phyloP scores from a whole-genome alignment of 2,113 vertebrate genomes.

The Mirounga angustirostris region DNA sequence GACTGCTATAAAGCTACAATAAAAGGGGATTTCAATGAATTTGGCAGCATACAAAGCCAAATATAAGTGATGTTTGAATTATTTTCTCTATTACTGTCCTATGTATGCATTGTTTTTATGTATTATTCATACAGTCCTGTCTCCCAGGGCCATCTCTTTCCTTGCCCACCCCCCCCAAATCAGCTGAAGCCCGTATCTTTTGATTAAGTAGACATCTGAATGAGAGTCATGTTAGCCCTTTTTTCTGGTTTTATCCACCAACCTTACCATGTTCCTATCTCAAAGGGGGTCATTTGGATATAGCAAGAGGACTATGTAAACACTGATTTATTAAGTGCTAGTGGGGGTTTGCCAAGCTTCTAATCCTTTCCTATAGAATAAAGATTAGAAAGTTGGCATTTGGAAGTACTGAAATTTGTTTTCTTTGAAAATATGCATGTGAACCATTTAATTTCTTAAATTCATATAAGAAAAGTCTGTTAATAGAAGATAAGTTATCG shows the following conservation, averaged over 20 bases:
- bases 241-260: background rate
- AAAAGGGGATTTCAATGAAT: background rate
- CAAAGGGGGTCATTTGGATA: background rate
- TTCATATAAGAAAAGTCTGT: background rate
- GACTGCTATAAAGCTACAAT: background rate
- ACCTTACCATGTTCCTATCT: background rate
- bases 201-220: background rate
- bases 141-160: background rate
- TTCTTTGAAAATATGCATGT: background rate
- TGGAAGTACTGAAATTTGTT: slow-evolving; percentile 5
- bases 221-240: background rate
- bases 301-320: background rate
- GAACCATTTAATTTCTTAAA: background rate
- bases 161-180: background rate
- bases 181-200: background rate
- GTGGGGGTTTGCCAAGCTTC: background rate
- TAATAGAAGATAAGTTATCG: background rate
- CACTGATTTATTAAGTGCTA: background rate
- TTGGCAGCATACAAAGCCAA: background rate
- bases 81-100: background rate
- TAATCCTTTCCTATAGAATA: background rate
- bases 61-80: background rate
- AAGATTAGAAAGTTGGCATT: background rate
- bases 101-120: background rate
- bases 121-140: background rate